These are phyloP conservation scores for Falco rusticolus DNA, from an alignment of 2,797 vertebrate genomes.

Conservation along the genomic window DNA sequence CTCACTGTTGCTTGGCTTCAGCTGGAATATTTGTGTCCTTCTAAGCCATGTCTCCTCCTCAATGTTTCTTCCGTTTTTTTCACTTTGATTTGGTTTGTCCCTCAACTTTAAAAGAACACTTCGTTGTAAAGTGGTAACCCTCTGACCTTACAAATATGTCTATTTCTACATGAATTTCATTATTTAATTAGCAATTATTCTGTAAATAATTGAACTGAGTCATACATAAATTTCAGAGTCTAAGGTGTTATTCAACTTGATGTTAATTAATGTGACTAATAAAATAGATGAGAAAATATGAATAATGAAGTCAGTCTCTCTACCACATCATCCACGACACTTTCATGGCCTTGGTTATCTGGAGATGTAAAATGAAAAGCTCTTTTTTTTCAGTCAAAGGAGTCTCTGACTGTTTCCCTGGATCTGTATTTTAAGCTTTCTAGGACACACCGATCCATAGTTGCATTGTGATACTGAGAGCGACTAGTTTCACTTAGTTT, in stretches of 20 bases:
- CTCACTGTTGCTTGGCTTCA: not conserved
- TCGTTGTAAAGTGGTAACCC: not conserved
- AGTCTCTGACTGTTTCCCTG: not conserved
- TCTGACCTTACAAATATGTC: not conserved
- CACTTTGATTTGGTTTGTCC: not conserved
- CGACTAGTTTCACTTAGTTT: not conserved
- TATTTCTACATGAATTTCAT: not conserved
- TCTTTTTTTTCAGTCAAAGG: not conserved
- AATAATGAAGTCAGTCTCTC: not conserved
- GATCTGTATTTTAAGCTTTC: not conserved
- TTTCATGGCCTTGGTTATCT: not conserved
- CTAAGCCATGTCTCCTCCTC: not conserved
- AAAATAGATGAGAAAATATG: conserved; percentile 9
- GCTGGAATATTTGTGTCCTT: not conserved
- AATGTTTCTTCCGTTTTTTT: not conserved
- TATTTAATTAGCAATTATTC: conserved; percentile 31
- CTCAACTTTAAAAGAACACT: not conserved
- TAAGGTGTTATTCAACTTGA: not conserved
- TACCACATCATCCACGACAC: not conserved
- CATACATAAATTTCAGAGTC: not conserved
- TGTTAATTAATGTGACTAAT: conserved; percentile 27
- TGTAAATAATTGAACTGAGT: conserved; percentile 32
- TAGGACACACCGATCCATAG: not conserved
- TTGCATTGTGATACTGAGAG: not conserved
- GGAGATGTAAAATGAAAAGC: not conserved